Base-by-base conservation (phyloP, 2,113 vertebrate species). In the Stigmatopora argus region DNA sequence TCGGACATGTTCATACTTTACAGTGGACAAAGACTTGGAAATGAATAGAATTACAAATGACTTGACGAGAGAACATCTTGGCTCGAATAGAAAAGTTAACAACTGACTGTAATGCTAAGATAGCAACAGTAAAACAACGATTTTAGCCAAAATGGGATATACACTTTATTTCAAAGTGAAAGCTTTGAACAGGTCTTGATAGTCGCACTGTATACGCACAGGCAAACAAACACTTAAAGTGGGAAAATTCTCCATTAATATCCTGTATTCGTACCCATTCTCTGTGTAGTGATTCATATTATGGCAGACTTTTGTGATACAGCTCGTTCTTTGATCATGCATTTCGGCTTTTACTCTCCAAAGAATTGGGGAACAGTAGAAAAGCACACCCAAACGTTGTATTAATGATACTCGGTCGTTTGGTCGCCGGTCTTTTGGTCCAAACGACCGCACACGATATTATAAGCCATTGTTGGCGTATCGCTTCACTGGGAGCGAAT, bases 41-140 rank as follows among this genome's bases (percentile, higher is more conserved):
- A 77, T 74, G 70, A 78, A 70, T 26, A 53, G 69, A 77, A 79
- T 78, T 66, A 64, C 52, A 75, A 79, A 78, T 69, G 17, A 70
- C 72, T 66, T 56, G 53, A 15, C 15, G 8, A 31, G 53, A 31
- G 59, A 55, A 56, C 44, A 55, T 64, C 35, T 46, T 60, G 64
- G 53, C 53, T 13, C 14, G 5, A 56, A 56, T 31, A 31, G 53
- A 56, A 56, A 56, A 56, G 51, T 21, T 53, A 21, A 53, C 51
- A 23, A 23, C 5, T 53, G 5, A n/a, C 57, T 59, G 34, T 59
- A n/a, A 38, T 35, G 55, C 55, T 18, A 35, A 53, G 10, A 2
- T 15, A 34, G 56, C 4, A 59, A 34, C 57, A 38, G 11, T 19
- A 5, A 14, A 5, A 14, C 45, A 13, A 13, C 1, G 9, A 41